Percentiles rank a stretch among this genome's conserved stretches.
phyloP scores from a whole-genome alignment of 2,113 vertebrate genomes.

The Cromileptes altivelis region DNA sequence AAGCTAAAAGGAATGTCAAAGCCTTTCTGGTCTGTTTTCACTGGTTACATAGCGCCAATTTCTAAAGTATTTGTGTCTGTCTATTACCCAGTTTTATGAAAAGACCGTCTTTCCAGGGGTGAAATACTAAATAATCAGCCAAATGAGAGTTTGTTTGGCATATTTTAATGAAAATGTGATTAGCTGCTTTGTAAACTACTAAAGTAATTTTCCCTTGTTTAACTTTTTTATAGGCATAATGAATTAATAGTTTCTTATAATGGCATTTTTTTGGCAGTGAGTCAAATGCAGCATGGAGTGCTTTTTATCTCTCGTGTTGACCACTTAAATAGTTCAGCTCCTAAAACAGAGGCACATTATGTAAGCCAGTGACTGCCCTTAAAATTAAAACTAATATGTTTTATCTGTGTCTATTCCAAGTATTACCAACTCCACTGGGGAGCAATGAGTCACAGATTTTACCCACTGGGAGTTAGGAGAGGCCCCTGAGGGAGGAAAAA shows the following conservation, averaged over 20 bases:
- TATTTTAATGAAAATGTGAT: neutral
- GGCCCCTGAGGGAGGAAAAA: neutral
- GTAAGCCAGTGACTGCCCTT: slow-evolving; percentile 26
- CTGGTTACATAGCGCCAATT: too few species aligned
- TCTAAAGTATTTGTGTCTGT: too few species aligned
- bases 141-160: neutral
- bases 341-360: neutral
- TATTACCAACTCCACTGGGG: slow-evolving; percentile 25
- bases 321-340: slow-evolving; percentile 40
- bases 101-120: too few species aligned
- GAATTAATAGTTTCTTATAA: neutral
- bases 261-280: neutral
- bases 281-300: neutral
- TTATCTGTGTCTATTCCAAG: slow-evolving; percentile 40
- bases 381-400: slow-evolving; percentile 25
- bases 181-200: neutral
- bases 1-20: too few species aligned
- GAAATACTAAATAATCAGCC: neutral
- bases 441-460: slow-evolving; percentile 57
- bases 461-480: slow-evolving; percentile 47
- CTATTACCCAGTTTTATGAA: too few species aligned
- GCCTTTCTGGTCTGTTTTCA: too few species aligned
- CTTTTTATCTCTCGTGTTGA: slow-evolving; percentile 31
- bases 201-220: neutral
- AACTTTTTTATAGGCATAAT: neutral